These are phyloP conservation scores for Stegodyphus mimosarum DNA, from an alignment of 1,140 invertebrate genomes.

Conservation along the genomic window DNA sequence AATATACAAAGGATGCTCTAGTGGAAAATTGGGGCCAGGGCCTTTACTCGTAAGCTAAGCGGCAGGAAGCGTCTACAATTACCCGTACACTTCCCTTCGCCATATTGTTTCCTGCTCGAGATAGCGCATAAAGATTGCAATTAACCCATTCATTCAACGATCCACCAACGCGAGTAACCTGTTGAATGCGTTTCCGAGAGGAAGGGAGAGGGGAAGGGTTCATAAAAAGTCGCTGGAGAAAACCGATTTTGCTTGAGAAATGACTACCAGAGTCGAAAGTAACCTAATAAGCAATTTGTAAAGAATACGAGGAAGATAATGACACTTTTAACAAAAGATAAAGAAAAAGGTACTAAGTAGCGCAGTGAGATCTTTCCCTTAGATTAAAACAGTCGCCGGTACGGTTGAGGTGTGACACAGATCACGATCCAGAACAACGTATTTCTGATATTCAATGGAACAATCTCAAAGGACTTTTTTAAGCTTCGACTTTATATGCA, in stretches of 20 bases:
- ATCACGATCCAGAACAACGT: slow-evolving; percentile 8
- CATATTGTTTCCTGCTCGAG: slow-evolving; percentile 52
- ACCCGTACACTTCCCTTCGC: slow-evolving; percentile 48
- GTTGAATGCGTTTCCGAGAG: slow-evolving; percentile 7
- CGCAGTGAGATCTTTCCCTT: no score
- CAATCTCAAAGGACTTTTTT: no score
- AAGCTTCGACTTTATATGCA: no score
- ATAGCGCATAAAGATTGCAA: slow-evolving; percentile 45
- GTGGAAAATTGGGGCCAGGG: slow-evolving; percentile 20
- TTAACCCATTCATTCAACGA: slow-evolving; percentile 47
- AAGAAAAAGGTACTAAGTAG: no score
- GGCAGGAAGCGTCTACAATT: slow-evolving; percentile 37
- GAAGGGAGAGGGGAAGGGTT: neutral
- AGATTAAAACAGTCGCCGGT: neutral
- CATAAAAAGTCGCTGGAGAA: neutral
- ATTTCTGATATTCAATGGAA: no score
- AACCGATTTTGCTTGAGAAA: no score
- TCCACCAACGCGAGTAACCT: slow-evolving; percentile 13
- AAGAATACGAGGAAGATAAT: no score
- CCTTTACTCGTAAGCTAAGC: slow-evolving; percentile 20
- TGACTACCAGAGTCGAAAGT: no score
- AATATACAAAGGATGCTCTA: neutral
- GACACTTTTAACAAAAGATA: no score
- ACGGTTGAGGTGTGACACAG: slow-evolving; percentile 12
- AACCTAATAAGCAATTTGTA: no score